Percentiles rank a stretch among this genome's conserved stretches.
These are phyloP conservation scores for Zosterops japonicus DNA, from an alignment of 2,113 vertebrate species.

Conservation along the genomic window DNA sequence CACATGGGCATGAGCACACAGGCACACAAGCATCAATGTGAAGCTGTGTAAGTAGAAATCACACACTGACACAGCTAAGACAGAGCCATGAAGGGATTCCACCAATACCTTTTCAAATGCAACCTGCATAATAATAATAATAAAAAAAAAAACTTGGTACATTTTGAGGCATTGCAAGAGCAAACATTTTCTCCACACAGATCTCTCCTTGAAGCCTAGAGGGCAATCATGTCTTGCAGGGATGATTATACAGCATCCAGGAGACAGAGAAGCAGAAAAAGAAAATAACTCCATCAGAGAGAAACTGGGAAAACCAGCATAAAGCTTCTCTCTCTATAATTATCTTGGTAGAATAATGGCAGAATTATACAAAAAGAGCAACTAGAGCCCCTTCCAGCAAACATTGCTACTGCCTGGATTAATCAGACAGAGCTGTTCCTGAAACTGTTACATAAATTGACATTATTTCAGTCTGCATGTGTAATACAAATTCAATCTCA, in stretches of 20 bases:
- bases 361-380: not conserved
- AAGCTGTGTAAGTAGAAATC: not conserved
- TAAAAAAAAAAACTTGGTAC: not conserved
- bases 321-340: not conserved
- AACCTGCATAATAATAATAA: not conserved
- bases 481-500: slow-evolving; percentile 6
- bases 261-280: not conserved
- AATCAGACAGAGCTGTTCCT: not conserved
- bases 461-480: not conserved
- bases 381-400: not conserved
- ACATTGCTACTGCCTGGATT: not conserved
- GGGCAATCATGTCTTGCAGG: not conserved
- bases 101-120: not conserved
- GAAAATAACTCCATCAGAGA: not conserved
- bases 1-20: not conserved
- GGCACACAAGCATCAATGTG: accelerated
- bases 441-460: not conserved
- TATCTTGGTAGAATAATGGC: not conserved
- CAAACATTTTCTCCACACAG: not conserved
- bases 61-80: not conserved
- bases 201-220: not conserved
- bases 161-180: not conserved
- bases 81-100: not conserved
- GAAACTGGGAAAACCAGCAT: not conserved
- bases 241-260: not conserved